Base-by-base conservation (phyloP, 37 sponge, comb jelly and placozoan species). In the Chondrilla cf. caribensis region DNA sequence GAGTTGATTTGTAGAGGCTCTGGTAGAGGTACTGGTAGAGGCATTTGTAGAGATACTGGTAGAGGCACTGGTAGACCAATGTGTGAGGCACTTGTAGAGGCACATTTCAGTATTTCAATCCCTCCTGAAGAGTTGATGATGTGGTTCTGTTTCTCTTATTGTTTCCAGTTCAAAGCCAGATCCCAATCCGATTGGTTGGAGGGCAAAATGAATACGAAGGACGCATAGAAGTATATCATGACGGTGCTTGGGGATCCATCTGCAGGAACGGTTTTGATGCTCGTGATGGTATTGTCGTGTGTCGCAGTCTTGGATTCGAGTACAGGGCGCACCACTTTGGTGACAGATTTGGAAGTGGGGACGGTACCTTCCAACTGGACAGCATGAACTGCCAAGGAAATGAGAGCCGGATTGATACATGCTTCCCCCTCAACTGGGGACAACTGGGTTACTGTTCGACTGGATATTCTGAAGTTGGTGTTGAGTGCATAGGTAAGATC, bases 311-410 rank as follows among this genome's bases (percentile, higher is more conserved):
- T 22, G 76, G 76, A 2, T 73, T 25, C 6, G 25, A 14, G 24
- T 3, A 36, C 41, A 8, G 1, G 22, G 76, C 76, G 2, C 25
- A 39, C 25, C 32, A 64, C 65, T 6, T 22, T 35, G 40, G 36
- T 7, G 79, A 77, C 51, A 36, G 28, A 31, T 87, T 82, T 77
- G 92, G 85, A 59, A 8, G 24, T 0, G 83, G 81, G 8, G 3
- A 1, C 0, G 88, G 81, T 0, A 31, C 59, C 19, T 81, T 88
- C 26, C 80, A 57, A 44, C 42, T 88, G 82, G 89, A 91, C 32
- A 62, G 88, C 77, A 76, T 91, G 21, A 44, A 54, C 38, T 91
- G 92, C 67, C 25, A 32, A 0, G 88, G 92, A 25, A 55, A 14
- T 31, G 92, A 91, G 80, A 17, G n/a, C 17, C 18, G 78, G 7